phyloP scores from a whole-genome alignment of 2,113 vertebrate species.

The Pollimyrus isidori region DNA sequence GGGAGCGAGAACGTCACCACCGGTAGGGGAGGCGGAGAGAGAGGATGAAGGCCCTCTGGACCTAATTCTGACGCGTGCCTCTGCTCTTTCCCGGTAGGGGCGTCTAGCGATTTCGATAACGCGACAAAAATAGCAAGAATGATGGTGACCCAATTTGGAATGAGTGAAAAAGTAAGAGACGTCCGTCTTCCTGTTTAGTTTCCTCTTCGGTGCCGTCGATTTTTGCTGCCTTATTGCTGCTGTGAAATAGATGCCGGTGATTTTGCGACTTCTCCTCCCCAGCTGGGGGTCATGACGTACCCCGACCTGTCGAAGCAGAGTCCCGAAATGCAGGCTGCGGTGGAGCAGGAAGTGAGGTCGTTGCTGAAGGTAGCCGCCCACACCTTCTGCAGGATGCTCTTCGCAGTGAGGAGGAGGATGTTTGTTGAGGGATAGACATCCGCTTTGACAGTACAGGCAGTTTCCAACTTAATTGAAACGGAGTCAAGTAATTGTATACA shows the following conservation, averaged over 20 bases:
- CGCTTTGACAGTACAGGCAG: not conserved
- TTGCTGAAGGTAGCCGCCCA: slow-evolving; percentile 69
- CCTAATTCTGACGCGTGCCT: not conserved
- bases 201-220: not conserved
- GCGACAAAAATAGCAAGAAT: slow-evolving; percentile 91
- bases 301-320: slow-evolving; percentile 74
- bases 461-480: not conserved
- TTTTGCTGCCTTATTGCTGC: not conserved
- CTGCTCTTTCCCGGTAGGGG: slow-evolving; percentile 58
- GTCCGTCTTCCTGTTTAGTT: not conserved
- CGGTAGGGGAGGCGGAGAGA: slow-evolving; percentile 49
- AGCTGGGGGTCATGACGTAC: slow-evolving; percentile 98
- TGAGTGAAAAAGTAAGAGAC: slow-evolving; percentile 87
- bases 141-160: slow-evolving; percentile 97
- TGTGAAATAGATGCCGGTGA: not conserved
- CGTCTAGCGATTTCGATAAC: slow-evolving; percentile 94
- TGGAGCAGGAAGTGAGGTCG: slow-evolving; percentile 87
- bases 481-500: not conserved
- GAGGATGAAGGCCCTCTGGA: not conserved
- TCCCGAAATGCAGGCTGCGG: slow-evolving; percentile 90
- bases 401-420: not conserved
- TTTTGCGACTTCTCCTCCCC: not conserved
- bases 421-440: not conserved
- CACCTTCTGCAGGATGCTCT: too few species aligned
- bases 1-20: slow-evolving; percentile 87